phyloP scores from a whole-genome alignment of 2,113 vertebrate genomes.

The Thamnaconus septentrionalis region DNA sequence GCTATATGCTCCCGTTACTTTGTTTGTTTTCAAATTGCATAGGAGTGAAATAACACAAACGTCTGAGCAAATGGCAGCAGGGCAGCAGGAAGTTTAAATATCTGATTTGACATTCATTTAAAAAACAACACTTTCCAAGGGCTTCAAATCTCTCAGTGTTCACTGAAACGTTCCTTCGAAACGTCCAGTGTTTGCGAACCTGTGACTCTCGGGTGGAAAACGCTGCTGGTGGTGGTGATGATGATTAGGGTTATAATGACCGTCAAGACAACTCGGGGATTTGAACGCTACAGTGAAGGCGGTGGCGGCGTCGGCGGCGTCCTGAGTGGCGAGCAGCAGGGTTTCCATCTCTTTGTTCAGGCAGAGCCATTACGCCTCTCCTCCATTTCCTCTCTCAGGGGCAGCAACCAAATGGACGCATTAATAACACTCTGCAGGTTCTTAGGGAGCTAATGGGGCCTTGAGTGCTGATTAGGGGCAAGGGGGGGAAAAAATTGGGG shows the following conservation, averaged over 20 bases:
- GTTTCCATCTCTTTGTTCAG: constrained; percentile 32
- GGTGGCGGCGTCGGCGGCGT: constrained; percentile 14
- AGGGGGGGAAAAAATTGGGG: constrained; percentile 11
- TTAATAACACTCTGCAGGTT: constrained; percentile 59
- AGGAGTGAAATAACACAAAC: too few relatives aligned
- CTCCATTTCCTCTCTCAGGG: constrained; percentile 62
- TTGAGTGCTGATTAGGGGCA: constrained; percentile 62
- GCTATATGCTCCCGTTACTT: too few relatives aligned
- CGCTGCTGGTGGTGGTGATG: too few relatives aligned
- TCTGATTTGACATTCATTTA: too few relatives aligned
- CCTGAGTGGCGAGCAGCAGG: constrained; percentile 18
- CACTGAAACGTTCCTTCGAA: too few relatives aligned
- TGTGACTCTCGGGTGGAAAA: too few relatives aligned
- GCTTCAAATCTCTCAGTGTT: too few relatives aligned
- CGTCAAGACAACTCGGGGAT: constrained; percentile 6
- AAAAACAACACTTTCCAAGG: too few relatives aligned
- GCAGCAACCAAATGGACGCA: constrained; percentile 63
- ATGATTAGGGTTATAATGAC: neutral
- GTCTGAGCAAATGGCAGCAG: too few relatives aligned
- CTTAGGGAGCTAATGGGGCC: constrained; percentile 57
- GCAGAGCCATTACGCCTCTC: constrained; percentile 47
- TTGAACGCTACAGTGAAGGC: constrained; percentile 13
- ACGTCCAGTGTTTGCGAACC: too few relatives aligned
- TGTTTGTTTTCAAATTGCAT: too few relatives aligned
- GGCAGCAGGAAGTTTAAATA: too few relatives aligned